A percentile compares a stretch with the other conserved stretches of the same genome.
Evolutionary conservation across 64 coral and sea anemone genomes (phyloP).

Genomic region (Montipora sp.): DNA sequence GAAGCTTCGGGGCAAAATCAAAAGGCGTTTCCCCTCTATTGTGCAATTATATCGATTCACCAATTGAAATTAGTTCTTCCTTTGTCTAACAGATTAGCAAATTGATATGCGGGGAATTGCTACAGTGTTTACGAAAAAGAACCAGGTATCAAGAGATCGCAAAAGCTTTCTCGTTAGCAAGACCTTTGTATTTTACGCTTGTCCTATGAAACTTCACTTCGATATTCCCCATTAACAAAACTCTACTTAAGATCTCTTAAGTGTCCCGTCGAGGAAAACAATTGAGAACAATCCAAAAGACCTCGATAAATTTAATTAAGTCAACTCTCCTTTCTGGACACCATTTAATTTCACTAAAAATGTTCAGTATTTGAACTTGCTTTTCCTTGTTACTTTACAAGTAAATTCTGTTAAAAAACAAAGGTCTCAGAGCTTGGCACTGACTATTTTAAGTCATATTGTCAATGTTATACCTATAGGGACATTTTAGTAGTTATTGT

Average conservation of each 20-base stretch:
- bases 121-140: neutral
- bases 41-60: neutral
- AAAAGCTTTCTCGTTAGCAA: no score
- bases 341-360: neutral
- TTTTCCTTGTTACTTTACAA: no score
- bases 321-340: neutral
- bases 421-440: no score
- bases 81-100: conserved; percentile 4
- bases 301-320: neutral
- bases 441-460: no score
- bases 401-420: no score
- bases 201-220: no score
- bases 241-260: no score
- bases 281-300: neutral
- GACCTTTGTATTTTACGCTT: no score
- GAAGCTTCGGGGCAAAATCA: neutral
- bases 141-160: no score
- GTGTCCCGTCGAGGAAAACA: neutral
- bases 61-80: neutral
- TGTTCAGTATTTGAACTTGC: neutral
- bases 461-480: no score
- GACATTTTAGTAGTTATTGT: no score
- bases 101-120: neutral
- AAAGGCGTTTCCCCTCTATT: neutral
- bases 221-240: no score